Base-by-base conservation (phyloP, 2,888 invertebrate genomes). In the Machimus atricapillus region DNA sequence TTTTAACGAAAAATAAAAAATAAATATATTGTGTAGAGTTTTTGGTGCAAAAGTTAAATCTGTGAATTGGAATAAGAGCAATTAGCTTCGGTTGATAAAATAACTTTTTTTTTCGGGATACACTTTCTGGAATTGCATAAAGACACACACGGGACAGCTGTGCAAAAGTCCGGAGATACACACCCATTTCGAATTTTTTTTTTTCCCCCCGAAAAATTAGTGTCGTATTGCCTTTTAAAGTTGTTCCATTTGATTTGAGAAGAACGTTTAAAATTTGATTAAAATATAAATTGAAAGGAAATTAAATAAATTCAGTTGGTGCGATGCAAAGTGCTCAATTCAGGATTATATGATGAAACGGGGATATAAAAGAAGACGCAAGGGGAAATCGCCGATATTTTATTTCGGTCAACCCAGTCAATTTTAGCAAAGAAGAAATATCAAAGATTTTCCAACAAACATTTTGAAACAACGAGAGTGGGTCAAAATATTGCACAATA, bases 291-390 rank as follows among this genome's bases (percentile, higher is more conserved):
- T n/a, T 37, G 58, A 82, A 76, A 23, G 27, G 2, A 77, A 77
- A 77, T n/a, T 34, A 34, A 58, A 66, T 66, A 27, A 9, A 14
- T 66, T 66, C 9, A 7, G 27, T 66, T 66, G 8, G 66, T 66
- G 66, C 27, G 37, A 86, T 74, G 85, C 27, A 74, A 43, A 43
- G 85, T 73, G 74, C 1, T 56, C 85, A 56, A 74, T 85, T 87
- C 85, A 88, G 87, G 82, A 88, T 83, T 88, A 86, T 88, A 91
- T 90, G 89, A 91, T 91, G 91, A 91, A 90, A 90, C 91, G 91
- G 85, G 91, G 90, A 89, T 91, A 91, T 90, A 91, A 91, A 88
- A 91, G 91, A 91, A 91, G 91, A 91, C 90, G 90, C 89, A 90
- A 91, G 89, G 90, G 90, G 90, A 88, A 89, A 89, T 89, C 88